Percentiles rank a stretch among this genome's conserved stretches.
phyloP scores from a whole-genome alignment of 2,797 vertebrate species.

The Anguilla megastoma region DNA sequence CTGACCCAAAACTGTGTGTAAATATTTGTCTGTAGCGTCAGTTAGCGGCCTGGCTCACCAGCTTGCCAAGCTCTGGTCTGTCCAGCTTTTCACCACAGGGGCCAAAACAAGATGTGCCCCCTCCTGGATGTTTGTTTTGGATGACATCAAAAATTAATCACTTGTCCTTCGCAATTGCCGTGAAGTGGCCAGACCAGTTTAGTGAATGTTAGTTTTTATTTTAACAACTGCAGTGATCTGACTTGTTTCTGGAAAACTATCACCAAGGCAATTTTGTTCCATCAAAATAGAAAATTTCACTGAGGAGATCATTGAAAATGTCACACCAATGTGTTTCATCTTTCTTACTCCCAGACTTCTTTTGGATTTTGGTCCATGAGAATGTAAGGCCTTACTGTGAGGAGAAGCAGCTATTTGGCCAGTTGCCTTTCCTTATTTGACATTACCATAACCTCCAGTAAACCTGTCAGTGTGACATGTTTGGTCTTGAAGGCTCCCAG shows the following conservation, averaged over 20 bases:
- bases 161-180: not conserved
- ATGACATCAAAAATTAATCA: not conserved
- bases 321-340: not conserved
- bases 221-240: not conserved
- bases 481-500: not conserved
- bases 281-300: not conserved
- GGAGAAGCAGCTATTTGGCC: not conserved
- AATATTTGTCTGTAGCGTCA: not conserved
- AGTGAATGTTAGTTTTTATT: not conserved
- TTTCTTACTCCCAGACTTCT: not conserved
- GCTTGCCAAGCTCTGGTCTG: not conserved
- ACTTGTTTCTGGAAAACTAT: not conserved
- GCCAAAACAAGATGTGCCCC: not conserved
- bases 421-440: not conserved
- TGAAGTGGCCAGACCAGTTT: not conserved
- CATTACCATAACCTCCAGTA: not conserved
- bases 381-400: not conserved
- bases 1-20: not conserved
- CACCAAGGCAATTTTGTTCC: not conserved
- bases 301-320: not conserved
- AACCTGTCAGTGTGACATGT: constrained; percentile 5
- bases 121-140: not conserved
- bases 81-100: not conserved
- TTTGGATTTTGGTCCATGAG: not conserved
- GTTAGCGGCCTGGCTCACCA: not conserved